Conservation (phyloP, 2,113 vertebrate genomes). For the Heptranchias perlo region DNA sequence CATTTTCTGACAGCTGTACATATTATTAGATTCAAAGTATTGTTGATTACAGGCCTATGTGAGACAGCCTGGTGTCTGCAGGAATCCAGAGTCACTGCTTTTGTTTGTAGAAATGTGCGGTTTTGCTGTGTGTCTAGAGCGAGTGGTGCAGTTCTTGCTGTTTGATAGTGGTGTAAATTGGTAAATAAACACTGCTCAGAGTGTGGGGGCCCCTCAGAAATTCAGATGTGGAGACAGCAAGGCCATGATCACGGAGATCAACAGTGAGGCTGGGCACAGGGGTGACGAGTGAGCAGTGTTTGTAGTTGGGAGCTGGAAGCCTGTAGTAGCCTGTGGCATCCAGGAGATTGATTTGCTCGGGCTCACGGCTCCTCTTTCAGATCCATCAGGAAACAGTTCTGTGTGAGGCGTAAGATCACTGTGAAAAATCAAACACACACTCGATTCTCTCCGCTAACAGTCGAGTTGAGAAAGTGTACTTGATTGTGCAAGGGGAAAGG, state of each 20-base stretch:
- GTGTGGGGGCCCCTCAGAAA: not conserved
- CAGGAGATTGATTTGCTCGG: not conserved
- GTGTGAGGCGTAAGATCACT: too few species aligned
- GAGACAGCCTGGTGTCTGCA: not conserved
- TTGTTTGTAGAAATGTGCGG: not conserved
- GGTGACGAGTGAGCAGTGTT: not conserved
- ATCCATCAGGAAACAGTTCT: too few species aligned
- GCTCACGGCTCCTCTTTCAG: not conserved
- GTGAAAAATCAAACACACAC: not conserved
- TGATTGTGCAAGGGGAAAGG: not conserved
- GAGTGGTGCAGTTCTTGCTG: too few species aligned
- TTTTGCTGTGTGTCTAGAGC: not conserved
- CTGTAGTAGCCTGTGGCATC: too few species aligned
- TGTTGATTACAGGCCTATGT: not conserved
- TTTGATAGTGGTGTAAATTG: too few species aligned
- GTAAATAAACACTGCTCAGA: not conserved
- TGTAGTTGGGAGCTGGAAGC: not conserved
- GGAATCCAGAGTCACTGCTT: not conserved
- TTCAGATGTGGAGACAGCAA: not conserved
- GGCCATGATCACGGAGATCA: not conserved
- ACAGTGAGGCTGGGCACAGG: not conserved
- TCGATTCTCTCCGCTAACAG: not conserved
- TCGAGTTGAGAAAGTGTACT: not conserved
- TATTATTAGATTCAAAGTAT: not conserved
- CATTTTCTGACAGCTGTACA: not conserved